Base-by-base conservation (phyloP, 2,113 vertebrate genomes). In the Campylomormyrus numenius region DNA sequence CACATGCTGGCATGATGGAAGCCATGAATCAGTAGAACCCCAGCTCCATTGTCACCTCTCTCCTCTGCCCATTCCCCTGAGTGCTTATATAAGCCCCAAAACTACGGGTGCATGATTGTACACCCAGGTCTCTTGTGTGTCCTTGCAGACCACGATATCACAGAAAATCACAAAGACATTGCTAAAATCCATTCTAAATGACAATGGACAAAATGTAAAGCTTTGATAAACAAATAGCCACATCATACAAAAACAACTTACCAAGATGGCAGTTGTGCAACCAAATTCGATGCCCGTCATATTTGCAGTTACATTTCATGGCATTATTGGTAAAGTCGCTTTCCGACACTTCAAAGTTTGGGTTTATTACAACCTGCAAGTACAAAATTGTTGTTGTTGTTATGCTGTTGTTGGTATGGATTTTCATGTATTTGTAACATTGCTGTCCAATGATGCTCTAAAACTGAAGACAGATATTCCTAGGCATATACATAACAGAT, bases 281-380 rank as follows among this genome's bases (percentile, higher is more conserved):
- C 98, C 98, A 99, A 95, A 99, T 97, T 70, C 98, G 97, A 66
- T 99, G 96, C 1, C 98, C 98, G 0, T 99, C 98, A 0, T 99
- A 99, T 93, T 99, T 99, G 95, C 98, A 99, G 96, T 97, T 99
- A 92, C 98, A 99, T 90, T 97, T 99, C 98, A 99, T 99, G 91
- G 96, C 98, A 0, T 99, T 99, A 94, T 99, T 99, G 94, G 97
- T 98, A 94, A 99, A 99, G 94, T 99, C 98, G 0, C 97, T 99
- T 93, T 99, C 98, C 0, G 98, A 97, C 90, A 99, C 98, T 92
- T 99, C 98, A 0, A 95, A 95, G 87, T 99, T 97, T 35, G 98
- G 98, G 94, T 99, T 99, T 91, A 99, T 99, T 53, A 99, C 96
- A 0, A 99, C 94, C 98, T 99, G 91, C 86, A 87, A 87, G 10